Percentiles rank a stretch among this genome's conserved stretches.
These are phyloP conservation scores for Columba guinea DNA, from an alignment of 2,797 vertebrate genomes.

Conservation along the genomic window DNA sequence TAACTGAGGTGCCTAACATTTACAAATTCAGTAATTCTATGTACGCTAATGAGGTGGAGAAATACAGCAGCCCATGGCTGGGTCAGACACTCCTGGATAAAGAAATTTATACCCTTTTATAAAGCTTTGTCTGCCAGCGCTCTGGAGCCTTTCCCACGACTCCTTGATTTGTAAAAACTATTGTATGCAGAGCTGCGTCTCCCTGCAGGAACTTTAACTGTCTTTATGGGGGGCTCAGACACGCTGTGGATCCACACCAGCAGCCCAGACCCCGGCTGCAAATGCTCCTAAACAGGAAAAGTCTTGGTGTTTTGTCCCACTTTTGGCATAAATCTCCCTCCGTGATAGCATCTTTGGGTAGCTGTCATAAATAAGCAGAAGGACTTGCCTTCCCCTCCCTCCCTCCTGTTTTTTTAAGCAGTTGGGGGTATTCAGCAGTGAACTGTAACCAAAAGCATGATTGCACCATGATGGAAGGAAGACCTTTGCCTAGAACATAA, in stretches of 20 bases:
- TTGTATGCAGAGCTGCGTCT: not conserved
- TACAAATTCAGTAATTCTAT: not conserved
- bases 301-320: not conserved
- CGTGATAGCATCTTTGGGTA: not conserved
- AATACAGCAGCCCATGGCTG: not conserved
- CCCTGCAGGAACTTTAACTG: not conserved
- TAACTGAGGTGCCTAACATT: not conserved
- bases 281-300: not conserved
- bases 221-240: not conserved
- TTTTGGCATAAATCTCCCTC: not conserved
- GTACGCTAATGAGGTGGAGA: rapidly evolving
- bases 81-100: not conserved
- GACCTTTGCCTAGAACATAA: not conserved
- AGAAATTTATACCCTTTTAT: not conserved
- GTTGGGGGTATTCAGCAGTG: not conserved
- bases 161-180: not conserved
- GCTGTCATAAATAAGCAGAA: not conserved
- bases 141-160: not conserved
- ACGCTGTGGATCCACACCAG: not conserved
- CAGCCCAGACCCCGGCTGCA: not conserved
- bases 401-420: not conserved
- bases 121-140: not conserved
- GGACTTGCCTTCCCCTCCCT: not conserved
- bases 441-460: not conserved
- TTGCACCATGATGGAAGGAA: not conserved